Evolutionary conservation across 2,113 vertebrate species (phyloP), one percentile per base, ranked within the genome.

Genomic region (Mastomys natalensis): DNA sequence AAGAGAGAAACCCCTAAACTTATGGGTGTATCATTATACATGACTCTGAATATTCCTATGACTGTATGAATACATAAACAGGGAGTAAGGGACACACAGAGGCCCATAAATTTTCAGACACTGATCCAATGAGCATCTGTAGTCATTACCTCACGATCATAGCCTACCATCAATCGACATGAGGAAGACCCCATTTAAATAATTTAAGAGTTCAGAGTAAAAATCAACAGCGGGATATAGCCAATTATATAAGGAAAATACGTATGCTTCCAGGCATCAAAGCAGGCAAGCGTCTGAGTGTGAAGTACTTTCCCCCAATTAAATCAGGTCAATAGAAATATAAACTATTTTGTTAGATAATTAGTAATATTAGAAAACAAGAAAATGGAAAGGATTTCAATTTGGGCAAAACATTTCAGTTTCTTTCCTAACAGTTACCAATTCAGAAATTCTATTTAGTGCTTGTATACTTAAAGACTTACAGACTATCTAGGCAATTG

Each of bases 211-310:
- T 96, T 98, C 97, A 96, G 98, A 95, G 97, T 74, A 96, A 97
- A 98, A 98, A 97, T 97, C 97, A 98, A 98, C 98, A 98, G 98
- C 95, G 19, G 97, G 98, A 97, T 98, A 96, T 93, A 77, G 96
- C 97, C 97, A 98, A 98, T 98, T 98, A 98, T 96, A 94, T 91
- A 95, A 97, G 93, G 97, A 97, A 97, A 96, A 97, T 96, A 95
- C 76, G 73, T 85, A 64, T 53, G 95, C 78, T 95, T 95, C 93
- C 76, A 77, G 93, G 89, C 70, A 97, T 97, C 95, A 97, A 98
- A 97, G 91, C 89, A 95, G 58, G 89, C 37, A 95, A 68, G 96
- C 92, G 94, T 96, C 66, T 51, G 74, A 95, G 34, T 88, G 22
- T 68, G 45, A 12, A 29, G 60, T 21, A 24, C 58, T 74, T 12